Base-by-base conservation (phyloP, 2,888 invertebrate genomes). In the Archips crataeganus region DNA sequence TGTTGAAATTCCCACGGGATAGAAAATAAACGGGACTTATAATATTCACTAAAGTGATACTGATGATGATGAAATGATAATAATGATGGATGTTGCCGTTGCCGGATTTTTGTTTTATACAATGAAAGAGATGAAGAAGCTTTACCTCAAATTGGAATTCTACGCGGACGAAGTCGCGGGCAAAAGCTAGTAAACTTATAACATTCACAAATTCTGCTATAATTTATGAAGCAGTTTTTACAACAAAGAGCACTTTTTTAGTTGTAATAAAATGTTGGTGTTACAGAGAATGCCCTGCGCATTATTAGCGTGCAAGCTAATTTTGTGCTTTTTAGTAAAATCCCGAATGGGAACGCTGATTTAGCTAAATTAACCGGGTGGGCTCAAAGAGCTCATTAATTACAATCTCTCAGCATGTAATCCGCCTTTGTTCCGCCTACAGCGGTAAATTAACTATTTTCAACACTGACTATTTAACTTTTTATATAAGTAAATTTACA, bases 311-410 rank as follows among this genome's bases (percentile, higher is more conserved):
- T 65, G 70, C 57, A 57, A 39, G 45, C 1, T 61, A 61, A 65
- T 74, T 74, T 70, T 65, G 60, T 57, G 63, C 60, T 64, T 59
- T 74, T 70, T 74, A 32, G 57, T 59, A 39, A 70, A 49, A 39
- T n/a, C 59, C 59, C 57, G 65, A 72, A 79, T 61, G 70, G 63
- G 70, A 71, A 77, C 77, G 77, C 75, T 79, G 77, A 79, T 71
- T 67, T 75, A 74, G 74, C 71, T 77, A 74, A 75, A 76, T 76
- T 75, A 76, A 76, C 64, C 79, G 78, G 77, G 70, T 71, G 70
- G 71, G 75, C 72, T 80, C 78, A 80, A 80, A 82, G 79, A 78
- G 51, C 78, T 79, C 76, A 80, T 82, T 84, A 82, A 84, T 84
- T 82, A 80, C 76, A 74, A 74, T 70, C 74, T 75, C 76, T 74